A percentile compares a stretch with the other conserved stretches of the same genome.
These are phyloP conservation scores for Acipenser ruthenus DNA, from an alignment of 2,797 vertebrate genomes.

Conservation along the genomic window DNA sequence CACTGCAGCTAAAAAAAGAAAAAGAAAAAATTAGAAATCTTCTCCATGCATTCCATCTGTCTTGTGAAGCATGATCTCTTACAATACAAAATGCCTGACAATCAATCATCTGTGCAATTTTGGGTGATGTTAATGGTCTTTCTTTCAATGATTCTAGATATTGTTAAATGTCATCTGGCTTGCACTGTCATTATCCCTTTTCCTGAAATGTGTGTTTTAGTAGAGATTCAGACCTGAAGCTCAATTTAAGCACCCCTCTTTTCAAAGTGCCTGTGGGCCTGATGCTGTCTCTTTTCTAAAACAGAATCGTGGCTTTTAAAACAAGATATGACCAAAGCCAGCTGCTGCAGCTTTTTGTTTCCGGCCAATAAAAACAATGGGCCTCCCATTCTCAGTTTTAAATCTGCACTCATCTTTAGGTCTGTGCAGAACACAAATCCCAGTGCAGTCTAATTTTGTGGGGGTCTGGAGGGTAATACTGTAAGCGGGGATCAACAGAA, in stretches of 20 bases:
- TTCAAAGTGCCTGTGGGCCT: constrained; percentile 2
- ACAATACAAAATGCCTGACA: not conserved
- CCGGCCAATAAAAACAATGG: too few species aligned
- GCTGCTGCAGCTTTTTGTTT: too few species aligned
- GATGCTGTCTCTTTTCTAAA: constrained; percentile 5
- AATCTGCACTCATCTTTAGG: too few species aligned
- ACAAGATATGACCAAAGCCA: too few species aligned
- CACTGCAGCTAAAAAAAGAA: not conserved
- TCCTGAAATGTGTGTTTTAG: not conserved
- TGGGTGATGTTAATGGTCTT: constrained; percentile 7
- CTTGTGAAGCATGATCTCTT: not conserved
- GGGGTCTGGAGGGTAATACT: constrained; percentile 30
- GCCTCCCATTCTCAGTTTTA: too few species aligned
- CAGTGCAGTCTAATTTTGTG: constrained; percentile 23
- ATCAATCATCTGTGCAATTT: not conserved
- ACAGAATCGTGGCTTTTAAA: too few species aligned
- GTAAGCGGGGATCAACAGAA: constrained; percentile 1
- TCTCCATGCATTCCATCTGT: not conserved
- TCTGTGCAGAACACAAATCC: constrained; percentile 16
- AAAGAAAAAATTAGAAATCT: not conserved
- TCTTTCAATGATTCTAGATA: constrained; percentile 2
- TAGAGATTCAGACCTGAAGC: not conserved
- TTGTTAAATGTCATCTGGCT: constrained; percentile 1
- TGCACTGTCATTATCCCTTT: constrained; percentile 4
- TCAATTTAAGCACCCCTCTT: not conserved